These are phyloP conservation scores for Pseudonaja textilis DNA, from an alignment of 2,113 vertebrate species.

Conservation along the genomic window DNA sequence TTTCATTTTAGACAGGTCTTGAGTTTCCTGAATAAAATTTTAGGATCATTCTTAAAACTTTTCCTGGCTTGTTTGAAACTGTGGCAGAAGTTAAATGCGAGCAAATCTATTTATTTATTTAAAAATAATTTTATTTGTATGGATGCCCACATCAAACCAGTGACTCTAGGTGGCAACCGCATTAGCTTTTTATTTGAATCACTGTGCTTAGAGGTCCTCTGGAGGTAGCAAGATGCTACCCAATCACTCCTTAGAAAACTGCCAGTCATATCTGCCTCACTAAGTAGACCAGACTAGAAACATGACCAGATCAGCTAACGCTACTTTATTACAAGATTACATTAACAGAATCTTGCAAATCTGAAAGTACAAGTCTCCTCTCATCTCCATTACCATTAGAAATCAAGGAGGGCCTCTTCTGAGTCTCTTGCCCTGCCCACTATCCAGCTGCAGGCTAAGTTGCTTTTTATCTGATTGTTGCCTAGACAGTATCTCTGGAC, in stretches of 20 bases:
- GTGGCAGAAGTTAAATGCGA: not conserved
- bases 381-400: not conserved
- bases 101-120: not conserved
- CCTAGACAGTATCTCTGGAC: not conserved
- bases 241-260: not conserved
- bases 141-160: not conserved
- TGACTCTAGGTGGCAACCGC: not conserved
- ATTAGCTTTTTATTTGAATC: not conserved
- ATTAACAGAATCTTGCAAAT: not conserved
- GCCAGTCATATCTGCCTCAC: not conserved
- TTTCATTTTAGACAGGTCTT: conserved; percentile 20
- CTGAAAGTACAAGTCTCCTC: not conserved
- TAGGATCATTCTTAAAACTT: conserved; percentile 26
- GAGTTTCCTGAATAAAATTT: conserved; percentile 1
- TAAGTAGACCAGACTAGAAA: not conserved
- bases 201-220: not conserved
- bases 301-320: not conserved
- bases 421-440: not conserved
- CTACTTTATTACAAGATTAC: not conserved
- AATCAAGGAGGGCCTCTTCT: not conserved
- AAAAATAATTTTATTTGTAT: not conserved
- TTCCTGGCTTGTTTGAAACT: conserved; percentile 11
- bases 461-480: not conserved
- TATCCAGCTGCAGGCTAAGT: not conserved
- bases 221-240: not conserved